phyloP scores from a whole-genome alignment of 2,888 invertebrate species.

The Erebia epiphron region DNA sequence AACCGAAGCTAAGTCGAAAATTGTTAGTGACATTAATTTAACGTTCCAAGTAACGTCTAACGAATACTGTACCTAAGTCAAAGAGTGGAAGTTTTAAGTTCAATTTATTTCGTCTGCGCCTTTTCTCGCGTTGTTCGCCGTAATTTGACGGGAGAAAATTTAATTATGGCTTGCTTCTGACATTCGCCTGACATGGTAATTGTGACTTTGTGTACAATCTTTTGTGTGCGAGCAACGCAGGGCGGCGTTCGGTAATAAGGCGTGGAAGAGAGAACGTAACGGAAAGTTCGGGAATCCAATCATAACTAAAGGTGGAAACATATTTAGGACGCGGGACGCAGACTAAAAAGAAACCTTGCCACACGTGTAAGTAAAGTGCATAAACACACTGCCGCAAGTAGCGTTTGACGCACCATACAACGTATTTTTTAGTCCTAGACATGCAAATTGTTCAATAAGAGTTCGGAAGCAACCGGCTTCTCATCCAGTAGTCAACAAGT shows the following conservation, averaged over 20 bases:
- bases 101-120: constrained; percentile 49
- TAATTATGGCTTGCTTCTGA: constrained; percentile 60
- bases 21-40: neutral
- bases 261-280: neutral
- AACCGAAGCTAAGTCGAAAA: too few species aligned
- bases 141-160: constrained; percentile 53
- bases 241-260: constrained; percentile 5
- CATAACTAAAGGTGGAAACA: neutral
- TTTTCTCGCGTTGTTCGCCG: constrained; percentile 51
- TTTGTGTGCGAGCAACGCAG: constrained; percentile 24
- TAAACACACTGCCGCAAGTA: neutral
- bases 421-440: too few species aligned
- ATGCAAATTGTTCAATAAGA: too few species aligned
- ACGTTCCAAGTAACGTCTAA: neutral
- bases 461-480: too few species aligned
- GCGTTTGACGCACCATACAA: too few species aligned
- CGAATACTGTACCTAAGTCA: constrained; percentile 5
- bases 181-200: constrained; percentile 50
- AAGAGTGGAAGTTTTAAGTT: constrained; percentile 47
- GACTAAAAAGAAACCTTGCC: neutral
- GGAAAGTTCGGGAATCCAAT: constrained; percentile 10
- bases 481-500: too few species aligned
- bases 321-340: neutral
- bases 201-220: constrained; percentile 40
- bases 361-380: neutral